phyloP scores from a whole-genome alignment of 2,888 invertebrate species.

The Lottia gigantea region DNA sequence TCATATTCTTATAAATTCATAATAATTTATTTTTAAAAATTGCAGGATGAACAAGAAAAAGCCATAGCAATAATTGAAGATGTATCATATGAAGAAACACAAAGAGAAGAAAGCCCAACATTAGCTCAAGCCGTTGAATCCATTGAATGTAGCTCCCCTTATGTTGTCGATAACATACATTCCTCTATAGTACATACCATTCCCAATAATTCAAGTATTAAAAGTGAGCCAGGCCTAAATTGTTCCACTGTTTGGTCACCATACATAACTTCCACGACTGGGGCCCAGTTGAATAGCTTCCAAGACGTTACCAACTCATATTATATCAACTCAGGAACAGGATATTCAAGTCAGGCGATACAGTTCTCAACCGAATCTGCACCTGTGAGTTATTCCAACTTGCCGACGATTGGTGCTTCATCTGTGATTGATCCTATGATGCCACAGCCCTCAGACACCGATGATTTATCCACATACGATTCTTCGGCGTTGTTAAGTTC shows the following conservation, averaged over 20 bases:
- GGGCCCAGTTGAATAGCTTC: background rate
- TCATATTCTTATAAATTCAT: no score
- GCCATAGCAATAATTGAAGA: background rate
- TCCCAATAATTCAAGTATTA: background rate
- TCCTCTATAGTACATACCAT: constrained; percentile 1
- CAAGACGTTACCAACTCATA: constrained; percentile 2
- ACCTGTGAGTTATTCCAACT: background rate
- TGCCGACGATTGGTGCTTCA: background rate
- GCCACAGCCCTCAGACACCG: constrained; percentile 19
- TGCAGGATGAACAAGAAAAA: background rate
- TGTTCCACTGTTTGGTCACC: background rate
- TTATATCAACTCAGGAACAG: background rate
- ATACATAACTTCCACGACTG: background rate
- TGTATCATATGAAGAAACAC: constrained; percentile 2
- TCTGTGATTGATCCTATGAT: constrained; percentile 19
- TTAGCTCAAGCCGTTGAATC: background rate
- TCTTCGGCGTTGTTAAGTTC: constrained; percentile 7
- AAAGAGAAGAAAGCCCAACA: background rate
- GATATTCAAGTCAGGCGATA: background rate
- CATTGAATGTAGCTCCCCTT: background rate
- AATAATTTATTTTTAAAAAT: no score
- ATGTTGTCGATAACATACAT: background rate
- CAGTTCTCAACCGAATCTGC: background rate
- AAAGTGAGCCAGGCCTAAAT: constrained; percentile 1
- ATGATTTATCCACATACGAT: constrained; percentile 18